Evolutionary conservation across 2,888 invertebrate genomes (phyloP).

Genomic region (Neoaliturus tenellus): DNA sequence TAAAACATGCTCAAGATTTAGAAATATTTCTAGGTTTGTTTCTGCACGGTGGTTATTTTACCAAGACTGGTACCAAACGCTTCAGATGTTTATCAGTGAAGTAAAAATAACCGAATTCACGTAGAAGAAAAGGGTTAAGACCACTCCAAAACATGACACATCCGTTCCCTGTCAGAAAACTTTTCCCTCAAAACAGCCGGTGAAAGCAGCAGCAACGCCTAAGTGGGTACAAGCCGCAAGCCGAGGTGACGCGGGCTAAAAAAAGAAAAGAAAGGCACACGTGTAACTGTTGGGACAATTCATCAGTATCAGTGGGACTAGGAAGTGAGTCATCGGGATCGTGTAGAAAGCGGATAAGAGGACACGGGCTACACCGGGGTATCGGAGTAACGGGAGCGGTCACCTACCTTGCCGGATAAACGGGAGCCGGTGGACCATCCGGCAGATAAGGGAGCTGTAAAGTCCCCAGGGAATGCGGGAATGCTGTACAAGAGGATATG

Average conservation of each 20-base stretch:
- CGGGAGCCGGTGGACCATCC: too few species aligned
- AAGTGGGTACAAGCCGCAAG: neutral
- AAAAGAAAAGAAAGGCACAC: neutral
- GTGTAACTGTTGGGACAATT: slow-evolving; percentile 2
- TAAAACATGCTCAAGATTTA: too few species aligned
- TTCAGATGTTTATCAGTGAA: too few species aligned
- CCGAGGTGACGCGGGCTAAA: neutral
- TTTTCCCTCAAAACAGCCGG: neutral
- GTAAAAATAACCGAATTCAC: too few species aligned
- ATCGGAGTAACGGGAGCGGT: neutral
- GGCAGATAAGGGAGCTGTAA: neutral
- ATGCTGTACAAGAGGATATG: neutral
- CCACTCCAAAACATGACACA: neutral
- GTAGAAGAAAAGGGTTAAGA: too few species aligned
- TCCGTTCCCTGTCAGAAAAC: neutral
- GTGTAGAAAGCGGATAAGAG: slow-evolving; percentile 16
- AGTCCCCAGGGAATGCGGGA: neutral
- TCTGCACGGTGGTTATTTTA: too few species aligned
- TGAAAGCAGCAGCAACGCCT: neutral
- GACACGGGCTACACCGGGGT: neutral
- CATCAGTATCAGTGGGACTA: neutral
- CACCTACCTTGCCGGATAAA: too few species aligned
- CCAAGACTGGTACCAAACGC: too few species aligned
- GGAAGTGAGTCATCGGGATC: neutral
- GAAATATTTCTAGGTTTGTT: too few species aligned